These are phyloP conservation scores for Pandemis corylana DNA, from an alignment of 2,888 invertebrate genomes.

Conservation along the genomic window DNA sequence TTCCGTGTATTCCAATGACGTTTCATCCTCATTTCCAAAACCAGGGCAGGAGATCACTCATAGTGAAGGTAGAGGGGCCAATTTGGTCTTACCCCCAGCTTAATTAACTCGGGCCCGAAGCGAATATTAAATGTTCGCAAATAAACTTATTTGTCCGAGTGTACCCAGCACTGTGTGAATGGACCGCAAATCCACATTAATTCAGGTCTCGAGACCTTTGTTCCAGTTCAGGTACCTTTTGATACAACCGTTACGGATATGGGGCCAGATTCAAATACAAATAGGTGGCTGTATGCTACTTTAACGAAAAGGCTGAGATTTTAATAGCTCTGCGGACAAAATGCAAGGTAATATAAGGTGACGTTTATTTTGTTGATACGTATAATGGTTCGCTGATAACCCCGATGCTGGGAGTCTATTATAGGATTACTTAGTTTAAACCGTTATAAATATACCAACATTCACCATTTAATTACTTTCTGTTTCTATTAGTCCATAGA, in stretches of 20 bases:
- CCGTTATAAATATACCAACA: no score
- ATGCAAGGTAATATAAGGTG: not conserved
- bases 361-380: not conserved
- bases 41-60: conserved; percentile 22
- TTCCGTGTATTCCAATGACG: conserved; percentile 17
- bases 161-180: conserved; percentile 47
- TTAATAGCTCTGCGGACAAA: not conserved
- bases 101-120: conserved; percentile 74
- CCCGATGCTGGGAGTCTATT: not conserved
- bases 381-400: not conserved
- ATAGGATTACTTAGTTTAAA: not conserved
- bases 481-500: no score
- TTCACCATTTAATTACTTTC: no score
- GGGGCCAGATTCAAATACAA: conserved; percentile 12
- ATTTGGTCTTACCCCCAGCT: conserved; percentile 60
- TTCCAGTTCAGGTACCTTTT: conserved; percentile 38
- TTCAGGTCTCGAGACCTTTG: conserved; percentile 58
- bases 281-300: conserved; percentile 5
- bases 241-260: conserved; percentile 13
- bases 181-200: conserved; percentile 57
- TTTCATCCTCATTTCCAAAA: conserved; percentile 14
- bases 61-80: conserved; percentile 44
- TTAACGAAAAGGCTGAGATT: conserved; percentile 9
- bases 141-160: conserved; percentile 74
- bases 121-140: conserved; percentile 79